Percentiles rank a stretch among this genome's conserved stretches.
These are phyloP conservation scores for Engystomops pustulosus DNA, from an alignment of 2,113 vertebrate genomes.

Conservation along the genomic window DNA sequence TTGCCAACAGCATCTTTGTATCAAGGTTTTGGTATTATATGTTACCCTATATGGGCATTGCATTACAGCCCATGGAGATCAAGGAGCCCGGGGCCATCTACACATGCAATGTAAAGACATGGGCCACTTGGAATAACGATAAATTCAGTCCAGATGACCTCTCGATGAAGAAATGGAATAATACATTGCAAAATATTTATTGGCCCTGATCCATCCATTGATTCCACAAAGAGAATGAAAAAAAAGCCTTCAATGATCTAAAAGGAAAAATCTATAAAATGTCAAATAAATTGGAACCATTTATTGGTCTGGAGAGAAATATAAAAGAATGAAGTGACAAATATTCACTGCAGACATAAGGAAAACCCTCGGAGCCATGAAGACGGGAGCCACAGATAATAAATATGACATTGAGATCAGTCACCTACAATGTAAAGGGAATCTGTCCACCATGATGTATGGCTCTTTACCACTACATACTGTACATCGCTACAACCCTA, in stretches of 20 bases:
- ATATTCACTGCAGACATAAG: not conserved
- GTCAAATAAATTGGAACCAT: constrained; percentile 47
- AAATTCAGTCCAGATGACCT: constrained; percentile 16
- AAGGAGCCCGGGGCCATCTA: too few species aligned
- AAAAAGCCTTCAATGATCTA: constrained; percentile 25
- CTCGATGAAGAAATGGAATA: constrained; percentile 35
- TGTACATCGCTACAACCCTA: too few species aligned
- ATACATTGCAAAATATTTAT: constrained; percentile 20
- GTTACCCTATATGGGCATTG: too few species aligned
- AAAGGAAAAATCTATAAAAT: constrained; percentile 29
- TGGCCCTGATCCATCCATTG: constrained; percentile 37
- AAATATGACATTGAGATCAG: too few species aligned
- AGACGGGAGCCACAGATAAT: too few species aligned
- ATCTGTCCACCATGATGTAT: too few species aligned
- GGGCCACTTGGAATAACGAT: not conserved
- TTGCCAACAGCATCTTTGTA: too few species aligned
- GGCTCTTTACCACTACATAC: too few species aligned
- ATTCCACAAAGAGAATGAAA: constrained; percentile 37
- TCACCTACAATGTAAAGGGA: too few species aligned
- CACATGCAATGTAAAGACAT: too few species aligned
- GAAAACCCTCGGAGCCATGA: not conserved
- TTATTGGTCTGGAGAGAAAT: constrained; percentile 23
- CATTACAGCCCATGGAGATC: too few species aligned
- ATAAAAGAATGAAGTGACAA: constrained; percentile 6
- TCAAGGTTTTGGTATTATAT: too few species aligned